Conservation (phyloP, 2,888 invertebrate genomes). For the Phymatocera aterrima region DNA sequence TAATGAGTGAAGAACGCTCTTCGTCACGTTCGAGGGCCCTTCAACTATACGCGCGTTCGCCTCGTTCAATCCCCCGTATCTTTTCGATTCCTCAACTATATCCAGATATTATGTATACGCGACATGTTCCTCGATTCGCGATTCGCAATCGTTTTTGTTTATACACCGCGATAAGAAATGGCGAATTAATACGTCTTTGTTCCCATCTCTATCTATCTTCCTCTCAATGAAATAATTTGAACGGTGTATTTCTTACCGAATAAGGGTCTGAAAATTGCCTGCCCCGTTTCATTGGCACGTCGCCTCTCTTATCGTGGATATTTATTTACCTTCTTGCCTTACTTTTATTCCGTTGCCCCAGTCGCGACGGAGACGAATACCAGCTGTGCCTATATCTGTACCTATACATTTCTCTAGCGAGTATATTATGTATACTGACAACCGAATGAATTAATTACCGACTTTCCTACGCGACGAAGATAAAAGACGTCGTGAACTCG, state of each 20-base stretch:
- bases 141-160: conserved; percentile 3
- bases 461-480: conserved; percentile 41
- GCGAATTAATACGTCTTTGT: too few species aligned
- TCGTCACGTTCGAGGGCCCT: conserved; percentile 65
- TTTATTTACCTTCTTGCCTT: background rate
- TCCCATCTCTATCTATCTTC: too few species aligned
- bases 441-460: conserved; percentile 42
- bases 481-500: conserved; percentile 35
- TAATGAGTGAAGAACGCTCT: conserved; percentile 68
- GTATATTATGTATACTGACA: conserved; percentile 22
- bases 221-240: too few species aligned
- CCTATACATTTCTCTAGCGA: too few species aligned
- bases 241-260: background rate
- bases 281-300: background rate
- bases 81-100: conserved; percentile 9
- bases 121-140: background rate
- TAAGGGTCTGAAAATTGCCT: background rate
- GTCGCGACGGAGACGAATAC: conserved; percentile 17
- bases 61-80: background rate
- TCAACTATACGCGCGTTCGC: background rate
- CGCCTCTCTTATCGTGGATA: background rate
- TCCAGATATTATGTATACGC: background rate
- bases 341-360: background rate
- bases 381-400: background rate
- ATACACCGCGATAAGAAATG: background rate